These are phyloP conservation scores for Bimastos eiseni DNA, from an alignment of 2,888 invertebrate genomes.

Conservation along the genomic window DNA sequence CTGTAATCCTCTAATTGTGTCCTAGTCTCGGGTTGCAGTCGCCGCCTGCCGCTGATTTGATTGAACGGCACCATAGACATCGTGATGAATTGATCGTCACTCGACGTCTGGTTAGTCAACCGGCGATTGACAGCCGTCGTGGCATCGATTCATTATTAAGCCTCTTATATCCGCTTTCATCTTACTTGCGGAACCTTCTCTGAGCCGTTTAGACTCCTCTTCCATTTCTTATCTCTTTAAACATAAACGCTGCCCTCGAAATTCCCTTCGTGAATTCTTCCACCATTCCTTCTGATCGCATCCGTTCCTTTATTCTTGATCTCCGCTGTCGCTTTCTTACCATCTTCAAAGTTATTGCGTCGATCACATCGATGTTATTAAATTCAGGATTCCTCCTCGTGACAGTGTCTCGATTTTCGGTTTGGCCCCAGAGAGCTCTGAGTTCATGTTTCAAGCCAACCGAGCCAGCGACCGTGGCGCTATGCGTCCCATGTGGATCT, in stretches of 20 bases:
- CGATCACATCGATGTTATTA: not conserved
- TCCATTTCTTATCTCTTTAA: not conserved
- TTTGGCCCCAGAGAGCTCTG: not conserved
- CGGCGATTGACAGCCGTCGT: not conserved
- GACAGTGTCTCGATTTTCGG: no score
- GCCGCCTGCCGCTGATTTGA: not conserved
- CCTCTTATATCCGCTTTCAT: not conserved
- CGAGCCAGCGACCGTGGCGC: not conserved
- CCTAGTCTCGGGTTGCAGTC: not conserved
- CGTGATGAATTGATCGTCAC: conserved; percentile 6
- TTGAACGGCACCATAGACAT: not conserved
- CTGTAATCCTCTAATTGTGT: not conserved
- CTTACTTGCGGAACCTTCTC: not conserved
- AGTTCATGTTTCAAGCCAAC: not conserved
- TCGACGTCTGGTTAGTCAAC: not conserved
- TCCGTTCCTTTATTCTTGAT: not conserved
- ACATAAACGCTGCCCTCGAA: not conserved
- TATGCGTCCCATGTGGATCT: not conserved
- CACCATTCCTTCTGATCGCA: not conserved
- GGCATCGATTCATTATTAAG: not conserved
- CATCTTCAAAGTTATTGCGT: not conserved
- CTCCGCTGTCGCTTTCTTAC: not conserved
- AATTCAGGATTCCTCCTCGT: not conserved
- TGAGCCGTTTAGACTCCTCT: not conserved
- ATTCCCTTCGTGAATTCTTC: not conserved